Conservation (phyloP, 2,113 vertebrate genomes). For the Charina bottae region DNA sequence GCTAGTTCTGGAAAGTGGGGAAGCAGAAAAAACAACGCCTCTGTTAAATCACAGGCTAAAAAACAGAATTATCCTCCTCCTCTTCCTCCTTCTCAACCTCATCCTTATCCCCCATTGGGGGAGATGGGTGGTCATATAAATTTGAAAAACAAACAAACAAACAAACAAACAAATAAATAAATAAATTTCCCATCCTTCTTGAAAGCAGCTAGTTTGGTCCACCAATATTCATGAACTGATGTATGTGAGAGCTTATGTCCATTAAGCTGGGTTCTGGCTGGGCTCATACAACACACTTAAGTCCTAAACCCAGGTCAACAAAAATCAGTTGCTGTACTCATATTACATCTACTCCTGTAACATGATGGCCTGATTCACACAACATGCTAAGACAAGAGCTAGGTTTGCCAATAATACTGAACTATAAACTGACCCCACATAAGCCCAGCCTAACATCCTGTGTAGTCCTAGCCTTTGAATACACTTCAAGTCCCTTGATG, state of each 20-base stretch:
- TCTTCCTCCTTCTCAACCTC: too few species aligned
- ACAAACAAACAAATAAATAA: too few species aligned
- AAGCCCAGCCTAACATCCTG: not conserved
- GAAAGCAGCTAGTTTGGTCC: too few species aligned
- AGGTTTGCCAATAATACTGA: not conserved
- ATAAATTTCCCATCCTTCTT: too few species aligned
- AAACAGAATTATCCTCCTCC: too few species aligned
- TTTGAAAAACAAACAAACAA: too few species aligned
- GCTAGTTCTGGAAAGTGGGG: too few species aligned
- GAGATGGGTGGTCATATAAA: too few species aligned
- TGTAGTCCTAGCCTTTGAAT: not conserved
- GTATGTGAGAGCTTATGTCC: not conserved
- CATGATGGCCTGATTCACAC: not conserved
- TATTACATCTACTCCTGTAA: not conserved
- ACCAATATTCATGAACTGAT: not conserved
- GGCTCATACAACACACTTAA: not conserved
- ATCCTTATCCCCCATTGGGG: too few species aligned
- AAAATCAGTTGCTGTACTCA: not conserved
- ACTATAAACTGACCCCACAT: not conserved
- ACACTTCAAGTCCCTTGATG: not conserved
- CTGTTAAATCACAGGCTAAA: too few species aligned
- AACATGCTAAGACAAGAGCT: not conserved
- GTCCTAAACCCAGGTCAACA: not conserved
- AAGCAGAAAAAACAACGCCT: too few species aligned
- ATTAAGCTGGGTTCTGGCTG: not conserved